Base-by-base conservation (phyloP, 2,888 invertebrate genomes). In the Allolobophora icterica region DNA sequence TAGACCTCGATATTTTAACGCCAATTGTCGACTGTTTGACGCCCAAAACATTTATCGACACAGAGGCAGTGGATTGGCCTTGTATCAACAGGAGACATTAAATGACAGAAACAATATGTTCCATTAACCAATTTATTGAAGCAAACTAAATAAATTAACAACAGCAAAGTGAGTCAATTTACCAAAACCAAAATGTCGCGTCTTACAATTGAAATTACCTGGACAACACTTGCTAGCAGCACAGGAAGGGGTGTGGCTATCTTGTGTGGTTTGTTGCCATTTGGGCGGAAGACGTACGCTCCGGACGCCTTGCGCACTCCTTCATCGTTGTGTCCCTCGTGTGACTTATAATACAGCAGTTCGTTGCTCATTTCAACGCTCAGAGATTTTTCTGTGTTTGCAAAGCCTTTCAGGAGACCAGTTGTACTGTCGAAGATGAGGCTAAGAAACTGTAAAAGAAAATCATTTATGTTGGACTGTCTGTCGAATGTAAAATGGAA, bases 271-370 rank as follows among this genome's bases (percentile, higher is more conserved):
- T 52, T 38, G 6, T 33, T n/a, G 33, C 91, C 90, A 35, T 94
- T 94, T 11, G 96, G 96, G 84, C 96, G 93, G 94, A 96, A 96
- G 71, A 99, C 97, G 94, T 99, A 99, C 0, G 99, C 99, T 0
- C 99, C 99, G 0, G 99, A 98, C 6, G 17, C 42, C 42, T 13
- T 5, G 42, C 13, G 5, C 42, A 1, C 42, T 0, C 98, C 87
- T 35, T 84, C 58, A 3, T 21, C 8, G 38, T 38, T 38, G 38
- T 38, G 38, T 5, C 38, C 8, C 38, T 38, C 38, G 38, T 5
- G 0, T 35, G 90, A 89, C 90, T 90, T 40, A 89, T 93, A 93
- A 91, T 90, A 93, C 34, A 91, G 71, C 34, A 93, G 90, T 4
- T 42, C 35, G 89, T 93, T 92, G 24, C 52, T 84, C 91, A 97